phyloP scores from a whole-genome alignment of 2,888 invertebrate genomes.

The Rhorus exstirpatorius region DNA sequence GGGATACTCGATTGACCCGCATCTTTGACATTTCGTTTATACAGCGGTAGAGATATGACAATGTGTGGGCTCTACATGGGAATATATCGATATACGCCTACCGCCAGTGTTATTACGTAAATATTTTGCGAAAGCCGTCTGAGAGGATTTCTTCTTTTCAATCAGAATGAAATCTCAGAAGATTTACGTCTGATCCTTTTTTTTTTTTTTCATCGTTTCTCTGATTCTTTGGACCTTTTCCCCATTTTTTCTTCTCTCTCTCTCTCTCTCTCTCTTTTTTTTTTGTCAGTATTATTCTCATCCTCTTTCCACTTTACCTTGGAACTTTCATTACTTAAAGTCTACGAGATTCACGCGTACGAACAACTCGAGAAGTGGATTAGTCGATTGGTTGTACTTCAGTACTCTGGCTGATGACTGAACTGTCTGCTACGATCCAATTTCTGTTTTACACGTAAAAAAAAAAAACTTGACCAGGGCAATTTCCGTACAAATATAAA shows the following conservation, averaged over 20 bases:
- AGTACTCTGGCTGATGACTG: constrained; percentile 8
- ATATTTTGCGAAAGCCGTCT: too few species aligned
- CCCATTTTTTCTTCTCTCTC: background rate
- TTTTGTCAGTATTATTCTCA: constrained; percentile 9
- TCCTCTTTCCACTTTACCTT: background rate
- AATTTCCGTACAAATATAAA: background rate
- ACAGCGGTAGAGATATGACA: too few species aligned
- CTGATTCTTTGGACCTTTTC: too few species aligned
- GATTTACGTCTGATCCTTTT: too few species aligned
- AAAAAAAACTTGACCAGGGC: background rate
- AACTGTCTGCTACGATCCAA: constrained; percentile 2
- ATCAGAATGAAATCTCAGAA: too few species aligned
- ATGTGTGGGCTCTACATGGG: too few species aligned
- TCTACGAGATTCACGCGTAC: constrained; percentile 38
- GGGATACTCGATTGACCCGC: constrained; percentile 39
- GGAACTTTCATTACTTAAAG: constrained; percentile 53
- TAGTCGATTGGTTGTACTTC: constrained; percentile 42
- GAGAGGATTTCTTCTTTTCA: too few species aligned
- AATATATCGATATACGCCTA: too few species aligned
- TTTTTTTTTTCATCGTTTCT: too few species aligned
- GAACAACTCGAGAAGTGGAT: constrained; percentile 30
- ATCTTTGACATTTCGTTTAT: constrained; percentile 31
- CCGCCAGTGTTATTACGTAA: too few species aligned
- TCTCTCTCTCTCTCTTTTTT: background rate
- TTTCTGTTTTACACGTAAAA: background rate